Evolutionary conservation across 2,797 vertebrate species (phyloP), one percentile per base, ranked within the genome.

Genomic region (Esox lucius): DNA sequence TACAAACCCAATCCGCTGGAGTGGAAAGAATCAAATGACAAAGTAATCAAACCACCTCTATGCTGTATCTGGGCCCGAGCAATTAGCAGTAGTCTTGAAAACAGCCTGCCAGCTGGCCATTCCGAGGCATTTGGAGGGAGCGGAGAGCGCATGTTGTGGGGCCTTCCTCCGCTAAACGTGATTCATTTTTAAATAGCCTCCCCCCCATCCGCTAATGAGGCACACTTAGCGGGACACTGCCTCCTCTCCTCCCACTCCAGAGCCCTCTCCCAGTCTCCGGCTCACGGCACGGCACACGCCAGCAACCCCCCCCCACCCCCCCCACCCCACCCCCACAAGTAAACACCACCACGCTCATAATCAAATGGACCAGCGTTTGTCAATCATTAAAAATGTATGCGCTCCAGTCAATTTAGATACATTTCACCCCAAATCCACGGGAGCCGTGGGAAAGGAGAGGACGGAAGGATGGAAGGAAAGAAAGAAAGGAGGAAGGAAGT

Each of bases 11-110:
- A 72, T 71, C 72, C 68, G 24, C 26, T 56, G 49, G 4, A 12
- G 87, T 83, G 78, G 82, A 86, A 78, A 78, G 82, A 88, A 76
- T 87, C 87, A 88, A 87, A 83, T 56, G 72, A 87, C 81, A 86
- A 87, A 89, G 80, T 86, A 89, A 89, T 91, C 86, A 88, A 85
- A 83, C 77, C 82, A 74, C 85, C 87, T 88, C 90, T 84, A 86
- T 82, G 42, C 42, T 13, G 42, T 46, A 81, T 78, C 78, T 86
- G 83, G 78, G 77, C 78, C 72, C 66, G 78, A 81, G 78, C 76
- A 75, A 88, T 87, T 82, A 46, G 83, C 78, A 78, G 80, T 76
- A 78, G 78, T 71, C 85, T 76, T 81, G 75, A 26, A 16, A 65
- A 65, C 19, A 6, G 5, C 70, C 77, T 87, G 85, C 87, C 89